These are phyloP conservation scores for Montipora capitata DNA, from an alignment of 92 coral and sea anemone species.

Conservation along the genomic window DNA sequence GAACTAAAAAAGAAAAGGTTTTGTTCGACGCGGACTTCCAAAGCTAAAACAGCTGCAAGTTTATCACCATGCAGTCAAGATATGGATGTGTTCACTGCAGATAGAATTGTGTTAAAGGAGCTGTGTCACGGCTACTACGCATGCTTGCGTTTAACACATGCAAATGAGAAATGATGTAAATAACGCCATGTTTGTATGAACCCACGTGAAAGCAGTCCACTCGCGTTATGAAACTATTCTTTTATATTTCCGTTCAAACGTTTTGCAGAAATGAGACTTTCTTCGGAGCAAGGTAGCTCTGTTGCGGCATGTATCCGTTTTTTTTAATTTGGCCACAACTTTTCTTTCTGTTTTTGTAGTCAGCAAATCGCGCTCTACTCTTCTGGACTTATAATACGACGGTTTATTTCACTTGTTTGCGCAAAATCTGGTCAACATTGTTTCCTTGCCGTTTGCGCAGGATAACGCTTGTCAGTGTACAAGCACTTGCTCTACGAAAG, in stretches of 20 bases:
- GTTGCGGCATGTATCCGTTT: neutral
- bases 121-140: too few relatives aligned
- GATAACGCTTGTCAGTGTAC: neutral
- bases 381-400: too few relatives aligned
- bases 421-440: neutral
- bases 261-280: neutral
- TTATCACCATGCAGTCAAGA: too few relatives aligned
- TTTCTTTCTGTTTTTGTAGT: constrained; percentile 1
- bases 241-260: neutral
- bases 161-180: too few relatives aligned
- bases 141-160: neutral
- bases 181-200: neutral
- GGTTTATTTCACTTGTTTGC: neutral
- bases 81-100: too few relatives aligned
- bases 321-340: neutral
- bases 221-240: neutral
- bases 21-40: too few relatives aligned
- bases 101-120: too few relatives aligned
- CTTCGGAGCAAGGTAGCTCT: neutral
- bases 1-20: too few relatives aligned
- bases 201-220: too few relatives aligned
- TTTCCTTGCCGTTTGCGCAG: neutral
- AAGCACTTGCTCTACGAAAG: too few relatives aligned
- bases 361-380: neutral
- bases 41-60: too few relatives aligned